A percentile compares a stretch with the other conserved stretches of the same genome.
phyloP scores from a whole-genome alignment of 1,140 invertebrate species.

The Gryon sp. region DNA sequence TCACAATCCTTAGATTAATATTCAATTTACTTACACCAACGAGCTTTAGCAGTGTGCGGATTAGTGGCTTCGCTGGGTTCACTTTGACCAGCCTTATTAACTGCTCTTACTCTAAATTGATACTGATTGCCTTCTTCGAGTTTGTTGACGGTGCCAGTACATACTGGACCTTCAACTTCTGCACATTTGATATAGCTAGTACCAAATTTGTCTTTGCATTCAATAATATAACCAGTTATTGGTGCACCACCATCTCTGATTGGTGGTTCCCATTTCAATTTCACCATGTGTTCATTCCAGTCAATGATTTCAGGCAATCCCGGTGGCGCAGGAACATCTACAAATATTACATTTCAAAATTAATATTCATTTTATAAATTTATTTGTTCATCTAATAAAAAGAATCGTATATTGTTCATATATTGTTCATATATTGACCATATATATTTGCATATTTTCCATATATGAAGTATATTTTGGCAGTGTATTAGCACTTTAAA shows the following conservation, averaged over 20 bases:
- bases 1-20: too few species aligned
- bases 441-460: too few species aligned
- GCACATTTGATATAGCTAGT: constrained; percentile 85
- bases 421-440: too few species aligned
- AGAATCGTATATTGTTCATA: too few species aligned
- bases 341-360: too few species aligned
- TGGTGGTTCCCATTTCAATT: constrained; percentile 97
- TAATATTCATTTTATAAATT: too few species aligned
- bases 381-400: too few species aligned
- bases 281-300: constrained; percentile 95
- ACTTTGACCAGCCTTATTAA: constrained; percentile 97
- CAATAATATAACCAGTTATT: constrained; percentile 96
- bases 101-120: constrained; percentile 95
- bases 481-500: too few species aligned
- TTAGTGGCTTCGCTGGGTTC: constrained; percentile 97
- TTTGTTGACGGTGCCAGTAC: constrained; percentile 91
- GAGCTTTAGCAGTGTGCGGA: constrained; percentile 96
- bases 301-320: constrained; percentile 95
- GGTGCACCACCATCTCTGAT: constrained; percentile 97
- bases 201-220: constrained; percentile 88
- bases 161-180: constrained; percentile 88
- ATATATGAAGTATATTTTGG: too few species aligned
- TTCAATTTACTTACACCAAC: constrained; percentile 92
- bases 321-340: constrained; percentile 91
- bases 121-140: constrained; percentile 96